phyloP scores from a whole-genome alignment of 2,113 vertebrate species.

The Balaeniceps rex region DNA sequence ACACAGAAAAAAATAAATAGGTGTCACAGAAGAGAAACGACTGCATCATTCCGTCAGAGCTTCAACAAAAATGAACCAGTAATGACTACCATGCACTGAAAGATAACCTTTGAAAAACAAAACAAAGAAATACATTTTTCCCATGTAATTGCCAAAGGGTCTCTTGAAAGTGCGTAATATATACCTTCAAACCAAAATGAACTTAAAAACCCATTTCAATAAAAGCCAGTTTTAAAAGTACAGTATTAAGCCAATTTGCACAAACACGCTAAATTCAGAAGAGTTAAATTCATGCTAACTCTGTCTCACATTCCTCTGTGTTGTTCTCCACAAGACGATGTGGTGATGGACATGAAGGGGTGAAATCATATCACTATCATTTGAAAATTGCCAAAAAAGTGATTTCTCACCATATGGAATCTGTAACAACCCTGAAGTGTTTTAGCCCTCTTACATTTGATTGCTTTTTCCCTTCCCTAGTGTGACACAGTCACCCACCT shows the following conservation, averaged over 20 bases:
- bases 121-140: background rate
- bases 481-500: background rate
- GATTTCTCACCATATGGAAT: constrained; percentile 23
- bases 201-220: background rate
- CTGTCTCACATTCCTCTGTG: background rate
- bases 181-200: background rate
- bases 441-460: background rate
- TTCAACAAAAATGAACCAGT: background rate
- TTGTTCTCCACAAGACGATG: background rate
- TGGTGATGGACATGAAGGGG: constrained; percentile 19
- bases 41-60: background rate
- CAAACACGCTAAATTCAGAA: background rate
- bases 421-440: background rate
- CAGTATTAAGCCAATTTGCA: background rate
- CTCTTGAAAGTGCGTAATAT: background rate
- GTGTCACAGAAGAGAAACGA: background rate
- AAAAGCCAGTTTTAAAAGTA: background rate
- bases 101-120: background rate
- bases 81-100: background rate
- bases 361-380: constrained; percentile 5
- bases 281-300: background rate
- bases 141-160: background rate
- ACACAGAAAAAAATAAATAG: background rate
- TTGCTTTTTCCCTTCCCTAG: background rate
- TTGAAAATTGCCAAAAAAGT: constrained; percentile 23